phyloP scores from a whole-genome alignment of 2,888 invertebrate genomes.

The Tupiocoris notatus region DNA sequence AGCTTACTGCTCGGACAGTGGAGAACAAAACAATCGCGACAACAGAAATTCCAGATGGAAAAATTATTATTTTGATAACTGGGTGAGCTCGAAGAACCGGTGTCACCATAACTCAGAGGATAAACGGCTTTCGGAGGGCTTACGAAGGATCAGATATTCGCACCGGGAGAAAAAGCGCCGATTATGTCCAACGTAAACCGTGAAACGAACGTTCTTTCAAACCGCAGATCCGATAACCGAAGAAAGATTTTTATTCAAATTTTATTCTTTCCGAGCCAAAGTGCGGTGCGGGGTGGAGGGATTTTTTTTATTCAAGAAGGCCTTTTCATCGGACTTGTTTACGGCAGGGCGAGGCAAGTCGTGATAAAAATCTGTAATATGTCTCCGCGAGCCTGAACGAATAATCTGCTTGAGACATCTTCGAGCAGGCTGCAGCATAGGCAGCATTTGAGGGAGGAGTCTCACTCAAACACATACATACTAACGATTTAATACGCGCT shows the following conservation, averaged over 20 bases:
- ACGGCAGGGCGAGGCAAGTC: conserved; percentile 1
- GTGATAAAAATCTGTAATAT: conserved; percentile 12
- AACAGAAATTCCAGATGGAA: too few species aligned
- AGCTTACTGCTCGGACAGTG: too few species aligned
- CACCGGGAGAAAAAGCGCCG: not conserved
- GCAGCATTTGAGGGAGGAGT: not conserved
- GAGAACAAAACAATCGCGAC: too few species aligned
- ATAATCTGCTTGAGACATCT: not conserved
- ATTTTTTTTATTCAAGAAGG: not conserved
- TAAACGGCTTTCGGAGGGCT: not conserved
- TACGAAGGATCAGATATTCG: not conserved
- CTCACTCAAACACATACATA: not conserved
- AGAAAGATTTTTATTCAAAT: not conserved
- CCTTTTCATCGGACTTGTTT: conserved; percentile 27
- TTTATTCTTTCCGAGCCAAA: not conserved
- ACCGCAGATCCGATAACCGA: not conserved
- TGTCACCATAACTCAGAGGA: not conserved
- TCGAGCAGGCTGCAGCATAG: not conserved
- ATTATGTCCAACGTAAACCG: not conserved
- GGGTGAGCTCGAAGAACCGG: not conserved
- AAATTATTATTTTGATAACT: not conserved
- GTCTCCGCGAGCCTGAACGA: not conserved
- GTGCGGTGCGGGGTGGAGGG: not conserved
- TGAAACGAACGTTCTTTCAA: not conserved
- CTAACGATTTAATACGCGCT: too few species aligned